Evolutionary conservation across 2,888 invertebrate species (phyloP), one percentile per base, ranked within the genome.

Genomic region (Limnephilus marmoratus): DNA sequence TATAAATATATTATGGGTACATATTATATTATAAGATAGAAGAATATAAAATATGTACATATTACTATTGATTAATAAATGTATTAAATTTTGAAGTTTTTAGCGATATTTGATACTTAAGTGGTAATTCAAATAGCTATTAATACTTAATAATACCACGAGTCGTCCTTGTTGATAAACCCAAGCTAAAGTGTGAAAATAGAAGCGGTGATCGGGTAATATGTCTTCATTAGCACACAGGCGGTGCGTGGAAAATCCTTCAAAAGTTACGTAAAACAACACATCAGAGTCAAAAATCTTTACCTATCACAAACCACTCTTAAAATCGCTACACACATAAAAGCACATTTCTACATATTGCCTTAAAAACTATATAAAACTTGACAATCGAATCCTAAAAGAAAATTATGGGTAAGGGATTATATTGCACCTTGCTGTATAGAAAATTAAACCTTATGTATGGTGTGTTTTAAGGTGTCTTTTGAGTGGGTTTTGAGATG

Each of bases 201-300:
- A 93, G 93, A 92, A 91, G 80, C 89, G 91, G 91, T 92, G 89
- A 91, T 90, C 85, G 81, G 81, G 93, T 86, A 93, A 93, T 93
- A 93, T 82, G 91, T 93, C 93, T 93, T 93, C 91, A 93, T 93
- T 93, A 93, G 83, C 91, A 81, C 93, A 92, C 85, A 90, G 92
- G 86, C 90, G 90, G 81, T 87, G 81, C 90, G 85, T 85, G 93
- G 82, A 49, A 31, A 34, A 68, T 53, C 85, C 49, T 29, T 45
- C 18, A 15, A 68, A 7, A 68, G 68, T n/a, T n/a, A 37, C 29
- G 13, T 45, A 86, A 86, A 45, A n/a, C 13, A 0, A 41, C 0
- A 24, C 45, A 37, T 29, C 49, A 24, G 85, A 49, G 29, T 86
- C 9, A 86, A 86, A 86, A 86, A 13, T 24, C 2, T 49, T 37